Conservation (phyloP, 2,888 invertebrate species). For the Drosophila pullipes region DNA sequence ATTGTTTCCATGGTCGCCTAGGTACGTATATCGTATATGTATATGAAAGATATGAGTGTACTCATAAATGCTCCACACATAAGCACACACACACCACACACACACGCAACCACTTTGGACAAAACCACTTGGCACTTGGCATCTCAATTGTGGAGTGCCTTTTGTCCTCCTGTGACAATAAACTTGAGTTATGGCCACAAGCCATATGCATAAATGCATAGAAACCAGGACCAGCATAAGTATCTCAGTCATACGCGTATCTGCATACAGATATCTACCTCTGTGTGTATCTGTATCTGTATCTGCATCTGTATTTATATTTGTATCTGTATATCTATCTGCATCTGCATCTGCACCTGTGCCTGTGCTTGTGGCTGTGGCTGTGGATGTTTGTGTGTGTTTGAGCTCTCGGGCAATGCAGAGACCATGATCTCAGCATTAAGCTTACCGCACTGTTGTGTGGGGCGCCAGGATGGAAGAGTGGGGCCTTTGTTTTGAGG, state of each 20-base stretch:
- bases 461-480: not conserved
- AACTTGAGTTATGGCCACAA: constrained; percentile 70
- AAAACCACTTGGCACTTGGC: constrained; percentile 39
- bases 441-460: constrained; percentile 57
- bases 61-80: constrained; percentile 5
- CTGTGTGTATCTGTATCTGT: constrained; percentile 15
- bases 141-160: constrained; percentile 40
- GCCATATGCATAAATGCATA: constrained; percentile 56
- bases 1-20: constrained; percentile 5
- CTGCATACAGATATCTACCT: constrained; percentile 17
- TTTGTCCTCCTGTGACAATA: constrained; percentile 64
- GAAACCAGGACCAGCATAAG: constrained; percentile 22
- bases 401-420: constrained; percentile 42
- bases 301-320: constrained; percentile 7
- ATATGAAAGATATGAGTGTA: constrained; percentile 4
- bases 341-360: constrained; percentile 8
- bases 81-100: constrained; percentile 3
- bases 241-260: constrained; percentile 33
- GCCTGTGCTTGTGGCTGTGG: constrained; percentile 15
- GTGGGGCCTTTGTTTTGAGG: constrained; percentile 6
- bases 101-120: constrained; percentile 16
- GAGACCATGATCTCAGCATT: constrained; percentile 42
- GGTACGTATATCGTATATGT: not conserved
- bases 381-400: constrained; percentile 1
- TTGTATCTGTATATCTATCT: constrained; percentile 11